phyloP scores from a whole-genome alignment of 2,888 invertebrate species.

The Noctua janthe region DNA sequence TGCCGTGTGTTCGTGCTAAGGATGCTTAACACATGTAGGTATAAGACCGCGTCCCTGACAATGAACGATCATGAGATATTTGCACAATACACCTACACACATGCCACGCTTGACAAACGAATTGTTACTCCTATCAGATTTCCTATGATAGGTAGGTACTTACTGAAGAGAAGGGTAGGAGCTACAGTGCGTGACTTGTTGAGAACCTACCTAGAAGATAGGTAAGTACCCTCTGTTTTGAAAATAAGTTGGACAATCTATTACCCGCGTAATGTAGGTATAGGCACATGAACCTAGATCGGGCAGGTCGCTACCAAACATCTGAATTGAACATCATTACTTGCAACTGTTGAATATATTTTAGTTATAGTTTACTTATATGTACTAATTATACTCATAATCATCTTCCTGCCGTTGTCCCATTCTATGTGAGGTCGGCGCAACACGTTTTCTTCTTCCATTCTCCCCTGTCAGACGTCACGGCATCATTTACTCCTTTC shows the following conservation, averaged over 20 bases:
- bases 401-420: no score
- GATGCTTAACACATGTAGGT: slow-evolving; percentile 1
- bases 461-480: no score
- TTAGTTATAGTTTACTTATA: no score
- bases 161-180: not conserved
- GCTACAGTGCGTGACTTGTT: not conserved
- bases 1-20: not conserved
- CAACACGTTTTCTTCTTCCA: no score
- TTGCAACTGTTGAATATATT: no score
- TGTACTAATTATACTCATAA: no score
- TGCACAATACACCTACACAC: slow-evolving; percentile 24
- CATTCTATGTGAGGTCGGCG: no score
- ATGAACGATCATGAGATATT: slow-evolving; percentile 33
- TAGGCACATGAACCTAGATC: not conserved
- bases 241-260: no score
- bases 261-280: no score
- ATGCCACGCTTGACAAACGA: slow-evolving; percentile 35
- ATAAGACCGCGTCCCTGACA: slow-evolving; percentile 13
- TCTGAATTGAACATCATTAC: no score
- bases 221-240: not conserved
- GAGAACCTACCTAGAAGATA: not conserved
- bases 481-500: no score
- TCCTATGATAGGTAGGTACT: not conserved
- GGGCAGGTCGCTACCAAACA: no score
- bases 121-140: slow-evolving; percentile 39